Conservation (phyloP, 2,797 vertebrate species). For the Thaleichthys pacificus region DNA sequence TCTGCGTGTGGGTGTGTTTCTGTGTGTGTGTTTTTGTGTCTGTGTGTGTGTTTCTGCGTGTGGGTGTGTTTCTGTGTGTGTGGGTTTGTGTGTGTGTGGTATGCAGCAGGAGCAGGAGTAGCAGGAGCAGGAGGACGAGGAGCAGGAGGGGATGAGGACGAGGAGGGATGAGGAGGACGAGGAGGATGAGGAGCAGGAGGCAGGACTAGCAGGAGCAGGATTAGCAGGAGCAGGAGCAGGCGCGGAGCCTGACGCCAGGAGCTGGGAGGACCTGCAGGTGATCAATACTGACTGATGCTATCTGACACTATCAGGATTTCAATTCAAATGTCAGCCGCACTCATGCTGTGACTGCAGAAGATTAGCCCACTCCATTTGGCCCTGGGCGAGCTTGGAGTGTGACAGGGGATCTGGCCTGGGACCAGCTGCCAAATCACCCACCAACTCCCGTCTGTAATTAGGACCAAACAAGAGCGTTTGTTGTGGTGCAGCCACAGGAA, state of each 20-base stretch:
- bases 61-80: too few species aligned
- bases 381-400: constrained; percentile 47
- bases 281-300: constrained; percentile 73
- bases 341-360: constrained; percentile 64
- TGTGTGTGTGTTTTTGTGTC: too few species aligned
- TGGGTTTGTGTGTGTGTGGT: too few species aligned
- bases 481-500: too few species aligned
- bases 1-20: too few species aligned
- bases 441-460: neutral
- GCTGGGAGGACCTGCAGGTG: constrained; percentile 43
- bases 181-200: too few species aligned
- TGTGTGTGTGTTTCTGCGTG: too few species aligned
- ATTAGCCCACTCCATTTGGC: constrained; percentile 66
- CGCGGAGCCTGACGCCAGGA: constrained; percentile 28
- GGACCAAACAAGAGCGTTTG: neutral
- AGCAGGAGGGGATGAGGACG: neutral
- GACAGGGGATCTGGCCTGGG: constrained; percentile 30
- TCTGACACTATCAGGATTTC: constrained; percentile 72
- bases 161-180: constrained; percentile 14
- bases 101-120: too few species aligned
- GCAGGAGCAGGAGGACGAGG: too few species aligned
- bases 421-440: neutral
- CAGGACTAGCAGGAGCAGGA: too few species aligned
- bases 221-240: too few species aligned
- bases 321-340: constrained; percentile 73